Evolutionary conservation across 1,140 invertebrate species (phyloP), one percentile per base, ranked within the genome.

Genomic region (Nasonia vitripennis): DNA sequence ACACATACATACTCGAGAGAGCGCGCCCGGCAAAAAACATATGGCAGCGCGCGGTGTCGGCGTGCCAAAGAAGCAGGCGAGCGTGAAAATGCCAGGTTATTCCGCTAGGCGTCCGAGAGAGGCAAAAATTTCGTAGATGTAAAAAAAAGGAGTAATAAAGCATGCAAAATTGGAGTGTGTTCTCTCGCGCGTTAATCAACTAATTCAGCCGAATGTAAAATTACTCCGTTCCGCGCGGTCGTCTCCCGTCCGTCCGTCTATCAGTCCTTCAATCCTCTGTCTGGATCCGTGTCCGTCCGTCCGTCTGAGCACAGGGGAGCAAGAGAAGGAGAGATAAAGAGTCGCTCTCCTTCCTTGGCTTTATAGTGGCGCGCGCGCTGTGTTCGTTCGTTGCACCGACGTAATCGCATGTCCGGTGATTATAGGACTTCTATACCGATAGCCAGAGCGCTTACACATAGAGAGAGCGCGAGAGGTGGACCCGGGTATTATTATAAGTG

Each of bases 141-240:
- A 67, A 7, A 67, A n/a, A 71, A 71, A 11, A 75, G 17, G 37
- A 75, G 37, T 17, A 34, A 78, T 5, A 48, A 27, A 62, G 23
- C 51, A 23, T 27, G 77, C 11, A 17, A 51, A 78, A 78, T 77
- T 87, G 87, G 84, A 85, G 85, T 84, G 83, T 78, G 37, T 68
- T 23, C 74, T 81, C 71, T 68, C 31, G 70, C 86, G 78, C 20
- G 87, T 89, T 90, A 90, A 91, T 91, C 89, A 89, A 91, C 87
- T 91, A 91, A 91, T 91, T 90, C 88, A 83, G 87, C 83, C 88
- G 86, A 91, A 90, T 89, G 88, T 90, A 91, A 91, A 91, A 89
- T 90, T 90, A 87, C 87, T 88, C 84, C 87, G 86, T 89, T 83
- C 80, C 75, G 85, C 78, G 78, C 34, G 31, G 48, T 70, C n/a